Conservation (phyloP, 2,888 invertebrate genomes). For the Trissolcus japonicus region DNA sequence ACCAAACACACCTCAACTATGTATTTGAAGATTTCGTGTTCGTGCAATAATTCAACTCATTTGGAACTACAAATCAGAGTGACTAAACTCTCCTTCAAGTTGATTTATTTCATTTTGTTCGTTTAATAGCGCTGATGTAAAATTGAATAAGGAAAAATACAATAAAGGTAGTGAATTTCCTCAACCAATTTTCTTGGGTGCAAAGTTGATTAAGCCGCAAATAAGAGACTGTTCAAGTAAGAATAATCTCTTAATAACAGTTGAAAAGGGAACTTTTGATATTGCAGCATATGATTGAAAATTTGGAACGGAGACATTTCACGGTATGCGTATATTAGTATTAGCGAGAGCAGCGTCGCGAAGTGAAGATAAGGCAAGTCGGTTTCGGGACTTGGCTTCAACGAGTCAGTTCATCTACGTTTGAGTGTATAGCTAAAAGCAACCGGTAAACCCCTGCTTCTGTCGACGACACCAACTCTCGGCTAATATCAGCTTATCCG, state of each 20-base stretch:
- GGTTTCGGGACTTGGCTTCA: conserved; percentile 63
- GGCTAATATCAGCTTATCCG: conserved; percentile 74
- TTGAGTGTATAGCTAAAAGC: conserved; percentile 62
- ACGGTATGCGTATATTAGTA: conserved; percentile 69
- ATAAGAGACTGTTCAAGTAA: no score
- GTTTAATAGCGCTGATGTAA: no score
- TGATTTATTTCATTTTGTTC: no score
- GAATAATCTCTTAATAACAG: no score
- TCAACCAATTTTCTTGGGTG: no score
- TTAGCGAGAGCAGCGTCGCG: conserved; percentile 76
- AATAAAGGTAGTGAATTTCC: no score
- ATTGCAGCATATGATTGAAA: conserved; percentile 42
- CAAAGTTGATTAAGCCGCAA: no score
- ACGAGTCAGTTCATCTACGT: conserved; percentile 61
- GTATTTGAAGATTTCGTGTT: conserved; percentile 36
- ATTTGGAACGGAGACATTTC: conserved; percentile 70
- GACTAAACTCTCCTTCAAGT: no score
- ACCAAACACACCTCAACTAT: background rate
- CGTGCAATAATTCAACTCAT: background rate
- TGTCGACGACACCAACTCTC: conserved; percentile 62
- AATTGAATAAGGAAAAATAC: no score
- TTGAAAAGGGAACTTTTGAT: no score
- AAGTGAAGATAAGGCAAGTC: conserved; percentile 73
- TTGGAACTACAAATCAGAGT: background rate
- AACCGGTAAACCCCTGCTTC: conserved; percentile 64